Percentiles rank a stretch among this genome's conserved stretches.
Conservation (phyloP, 1,140 invertebrate genomes). For the Lamellibrachia luymesi region DNA sequence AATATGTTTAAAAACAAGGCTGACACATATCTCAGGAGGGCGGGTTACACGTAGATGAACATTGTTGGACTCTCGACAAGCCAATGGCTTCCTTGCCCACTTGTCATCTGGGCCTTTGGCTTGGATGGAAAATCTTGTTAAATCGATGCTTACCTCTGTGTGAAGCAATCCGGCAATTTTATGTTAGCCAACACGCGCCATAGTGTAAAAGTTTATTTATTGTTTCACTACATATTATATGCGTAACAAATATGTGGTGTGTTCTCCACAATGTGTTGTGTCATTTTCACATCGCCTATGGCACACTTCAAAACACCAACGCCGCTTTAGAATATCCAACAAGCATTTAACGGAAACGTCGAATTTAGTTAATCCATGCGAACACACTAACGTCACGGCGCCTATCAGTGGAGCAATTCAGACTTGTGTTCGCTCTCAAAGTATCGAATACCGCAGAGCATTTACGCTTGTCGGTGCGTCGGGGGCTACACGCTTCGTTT, state of each 20-base stretch:
- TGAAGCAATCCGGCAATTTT: background rate
- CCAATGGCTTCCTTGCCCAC: too few species aligned
- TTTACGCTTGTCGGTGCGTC: background rate
- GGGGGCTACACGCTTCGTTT: background rate
- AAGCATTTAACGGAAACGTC: background rate
- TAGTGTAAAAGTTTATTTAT: background rate
- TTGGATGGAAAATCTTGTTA: too few species aligned
- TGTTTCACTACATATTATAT: background rate
- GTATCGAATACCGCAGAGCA: background rate
- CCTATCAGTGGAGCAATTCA: background rate
- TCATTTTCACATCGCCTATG: background rate
- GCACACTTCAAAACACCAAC: background rate
- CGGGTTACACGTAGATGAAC: too few species aligned
- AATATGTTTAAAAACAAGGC: too few species aligned
- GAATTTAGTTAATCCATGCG: background rate
- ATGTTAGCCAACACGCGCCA: background rate
- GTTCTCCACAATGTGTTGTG: background rate
- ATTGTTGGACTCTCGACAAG: too few species aligned
- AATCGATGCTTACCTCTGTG: too few species aligned
- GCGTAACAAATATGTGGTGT: background rate
- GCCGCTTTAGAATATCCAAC: background rate
- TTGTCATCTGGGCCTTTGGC: too few species aligned
- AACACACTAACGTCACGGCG: background rate
- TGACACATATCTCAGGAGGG: too few species aligned
- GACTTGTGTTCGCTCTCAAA: background rate